Evolutionary conservation across 2,797 vertebrate genomes (phyloP), one percentile per base, ranked within the genome.

Genomic region (Ispidina lecontei): DNA sequence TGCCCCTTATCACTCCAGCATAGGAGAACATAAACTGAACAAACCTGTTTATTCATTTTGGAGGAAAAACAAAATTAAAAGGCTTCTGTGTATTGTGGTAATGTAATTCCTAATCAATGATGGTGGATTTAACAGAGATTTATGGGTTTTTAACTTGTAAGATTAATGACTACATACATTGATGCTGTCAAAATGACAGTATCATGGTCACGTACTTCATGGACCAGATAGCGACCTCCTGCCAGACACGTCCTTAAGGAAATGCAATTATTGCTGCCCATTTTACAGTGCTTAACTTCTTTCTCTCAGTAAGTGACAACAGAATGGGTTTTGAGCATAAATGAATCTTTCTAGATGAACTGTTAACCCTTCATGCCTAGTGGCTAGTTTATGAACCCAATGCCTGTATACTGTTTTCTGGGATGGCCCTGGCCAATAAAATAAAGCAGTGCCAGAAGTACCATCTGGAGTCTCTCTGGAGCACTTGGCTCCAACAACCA

Each of bases 151-250:
- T 60, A 87, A 86, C 94, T 89, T 93, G 86, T 75, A 82, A 62
- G 87, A 95, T 92, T 92, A 93, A 92, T 95, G 94, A 56, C 73
- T 88, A 7, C 74, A 59, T 71, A 23, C 65, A 75, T 58, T 37
- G 58, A 81, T 89, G 60, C 68, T 90, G 93, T 90, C 90, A 93
- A 94, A 93, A 84, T 51, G 88, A 97, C 95, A 93, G 94, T 74
- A 89, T 77, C 10, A 14, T 59, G 25, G 97, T 97, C 98, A 98
- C 98, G 98, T 98, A 98, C 97, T 31, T 41, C 65, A 35, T 80
- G 92, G 87, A 93, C 75, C 55, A 87, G 91, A 79, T 44, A 96
- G 95, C 37, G 23, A 95, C 80, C 86, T 89, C 65, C 87, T 89
- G 78, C 93, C 97, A 97, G 97, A 91, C 91, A 31, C 17, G 4